A percentile compares a stretch with the other conserved stretches of the same genome.
Evolutionary conservation across 2,113 vertebrate species (phyloP).

Genomic region (Riparia riparia): DNA sequence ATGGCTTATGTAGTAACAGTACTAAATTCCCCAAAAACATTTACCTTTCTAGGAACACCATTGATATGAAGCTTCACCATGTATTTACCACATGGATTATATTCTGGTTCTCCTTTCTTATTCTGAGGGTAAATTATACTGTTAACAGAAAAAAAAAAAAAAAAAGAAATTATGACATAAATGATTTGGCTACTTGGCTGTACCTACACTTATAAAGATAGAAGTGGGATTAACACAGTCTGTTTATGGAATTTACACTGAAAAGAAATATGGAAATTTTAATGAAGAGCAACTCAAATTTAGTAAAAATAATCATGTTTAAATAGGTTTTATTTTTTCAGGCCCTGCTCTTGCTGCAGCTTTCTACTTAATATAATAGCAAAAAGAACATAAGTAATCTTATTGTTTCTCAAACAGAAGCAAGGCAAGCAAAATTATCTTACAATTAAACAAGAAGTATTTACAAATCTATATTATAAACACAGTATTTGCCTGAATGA

Average conservation of each 20-base stretch:
- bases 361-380: not conserved
- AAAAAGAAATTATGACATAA: not conserved
- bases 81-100: conserved; percentile 98
- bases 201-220: not conserved
- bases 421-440: not conserved
- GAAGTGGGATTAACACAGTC: not conserved
- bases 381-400: not conserved
- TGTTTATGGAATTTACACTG: not conserved
- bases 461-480: not conserved
- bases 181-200: not conserved
- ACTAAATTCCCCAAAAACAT: not conserved
- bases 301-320: not conserved
- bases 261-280: not conserved
- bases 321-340: not conserved
- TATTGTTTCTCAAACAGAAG: not conserved
- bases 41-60: conserved; percentile 96
- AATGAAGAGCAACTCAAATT: not conserved
- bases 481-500: not conserved
- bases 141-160: conserved; percentile 40
- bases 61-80: conserved; percentile 99
- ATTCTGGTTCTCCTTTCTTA: conserved; percentile 93
- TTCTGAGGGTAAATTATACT: conserved; percentile 99
- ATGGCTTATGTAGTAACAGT: not conserved
- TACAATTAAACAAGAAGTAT: not conserved
- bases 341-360: not conserved